Conservation (phyloP, 1,140 invertebrate genomes). For the Brachionus calyciflorus region DNA sequence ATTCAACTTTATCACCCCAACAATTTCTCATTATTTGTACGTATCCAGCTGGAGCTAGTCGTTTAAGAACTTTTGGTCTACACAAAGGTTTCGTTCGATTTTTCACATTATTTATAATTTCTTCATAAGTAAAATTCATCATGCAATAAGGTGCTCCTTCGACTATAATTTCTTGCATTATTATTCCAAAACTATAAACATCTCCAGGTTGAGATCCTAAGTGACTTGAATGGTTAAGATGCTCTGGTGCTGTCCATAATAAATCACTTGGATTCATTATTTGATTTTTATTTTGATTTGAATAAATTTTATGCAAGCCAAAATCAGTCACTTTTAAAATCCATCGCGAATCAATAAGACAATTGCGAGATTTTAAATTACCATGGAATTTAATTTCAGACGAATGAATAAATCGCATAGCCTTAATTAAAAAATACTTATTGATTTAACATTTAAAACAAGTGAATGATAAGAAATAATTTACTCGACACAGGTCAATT, state of each 20-base stretch:
- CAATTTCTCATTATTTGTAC: conserved; percentile 82
- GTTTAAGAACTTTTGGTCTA: conserved; percentile 85
- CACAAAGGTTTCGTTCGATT: conserved; percentile 78
- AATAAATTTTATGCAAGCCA: conserved; percentile 62
- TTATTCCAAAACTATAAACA: conserved; percentile 84
- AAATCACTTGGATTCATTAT: conserved; percentile 69
- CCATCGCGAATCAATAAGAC: conserved; percentile 81
- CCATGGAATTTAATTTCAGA: conserved; percentile 75
- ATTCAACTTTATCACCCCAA: conserved; percentile 76
- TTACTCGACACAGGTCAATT: conserved; percentile 80
- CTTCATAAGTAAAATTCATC: conserved; percentile 78
- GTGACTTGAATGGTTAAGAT: conserved; percentile 70
- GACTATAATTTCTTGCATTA: conserved; percentile 84
- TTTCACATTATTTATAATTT: conserved; percentile 82
- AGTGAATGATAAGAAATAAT: conserved; percentile 47
- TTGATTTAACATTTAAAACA: conserved; percentile 7
- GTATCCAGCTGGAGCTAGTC: conserved; percentile 83
- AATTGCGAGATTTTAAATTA: conserved; percentile 75
- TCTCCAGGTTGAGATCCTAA: conserved; percentile 76
- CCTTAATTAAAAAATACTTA: conserved; percentile 48
- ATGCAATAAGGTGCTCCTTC: conserved; percentile 81
- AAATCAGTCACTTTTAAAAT: conserved; percentile 81
- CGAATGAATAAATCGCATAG: conserved; percentile 77
- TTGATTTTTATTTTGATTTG: conserved; percentile 53
- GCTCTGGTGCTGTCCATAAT: conserved; percentile 84